Evolutionary conservation across 1,140 invertebrate genomes (phyloP), one percentile per base, ranked within the genome.

Genomic region (Teleopsis dalmanni): DNA sequence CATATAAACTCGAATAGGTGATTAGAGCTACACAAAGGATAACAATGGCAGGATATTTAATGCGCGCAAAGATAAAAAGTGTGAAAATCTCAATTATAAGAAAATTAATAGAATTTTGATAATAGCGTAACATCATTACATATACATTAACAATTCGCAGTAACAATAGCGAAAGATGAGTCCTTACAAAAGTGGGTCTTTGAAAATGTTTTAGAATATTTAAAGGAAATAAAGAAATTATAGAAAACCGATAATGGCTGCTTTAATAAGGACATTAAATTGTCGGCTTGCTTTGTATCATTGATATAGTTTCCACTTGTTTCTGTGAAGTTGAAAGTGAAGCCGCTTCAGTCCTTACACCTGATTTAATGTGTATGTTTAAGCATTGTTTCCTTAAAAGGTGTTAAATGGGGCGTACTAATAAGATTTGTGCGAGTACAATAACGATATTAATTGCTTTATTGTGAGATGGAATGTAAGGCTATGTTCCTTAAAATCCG

Each of bases 371-470:
- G n/a, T 42, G 29, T 49, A 23, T 18, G 19, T 22, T 16, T 26
- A 14, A 14, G 21, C 27, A 40, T 46, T 51, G 43, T 51, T 51
- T 41, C 16, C 34, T 14, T 16, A 26, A 57, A 64, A 65, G 62
- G 62, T 65, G 62, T 58, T 65, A 64, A 65, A 65, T 65, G 56
- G 58, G 62, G 62, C 62, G 59, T 65, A 59, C 62, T 65, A 65
- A 64, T 65, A 57, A 62, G 62, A 65, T 65, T 60, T 62, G n/a
- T n/a, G n/a, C n/a, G n/a, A n/a, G n/a, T n/a, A 46, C 19, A 43
- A 35, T 49, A 26, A 33, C 27, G n/a, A n/a, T n/a, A n/a, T n/a
- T n/a, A n/a, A n/a, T n/a, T n/a, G n/a, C n/a, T n/a, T n/a, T n/a
- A n/a, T n/a, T n/a, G n/a, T n/a, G n/a, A n/a, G n/a, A n/a, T n/a